Conservation (phyloP, 2,113 vertebrate species). For the Pleuronectes platessa region DNA sequence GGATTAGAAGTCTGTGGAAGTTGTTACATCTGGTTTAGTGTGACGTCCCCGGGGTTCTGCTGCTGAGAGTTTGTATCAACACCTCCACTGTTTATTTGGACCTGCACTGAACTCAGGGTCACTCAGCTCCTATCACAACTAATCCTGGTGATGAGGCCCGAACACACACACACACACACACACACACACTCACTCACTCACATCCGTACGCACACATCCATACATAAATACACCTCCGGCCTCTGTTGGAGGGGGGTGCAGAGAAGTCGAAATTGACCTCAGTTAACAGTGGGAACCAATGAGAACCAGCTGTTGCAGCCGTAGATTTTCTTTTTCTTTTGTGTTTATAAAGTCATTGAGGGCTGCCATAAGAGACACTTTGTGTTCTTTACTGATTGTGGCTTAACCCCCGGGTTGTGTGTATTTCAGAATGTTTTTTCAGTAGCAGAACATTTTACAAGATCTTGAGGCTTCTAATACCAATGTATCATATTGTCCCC, state of each 20-base stretch:
- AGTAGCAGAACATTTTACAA: slow-evolving; percentile 14
- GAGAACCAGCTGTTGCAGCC: slow-evolving; percentile 63
- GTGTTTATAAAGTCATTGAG: slow-evolving; percentile 52
- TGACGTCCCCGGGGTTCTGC: slow-evolving; percentile 52
- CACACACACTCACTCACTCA: background rate
- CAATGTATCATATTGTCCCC: background rate
- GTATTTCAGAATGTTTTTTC: slow-evolving; percentile 20
- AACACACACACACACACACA: slow-evolving; percentile 27
- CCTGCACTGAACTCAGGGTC: slow-evolving; percentile 60
- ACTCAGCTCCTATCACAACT: slow-evolving; percentile 50
- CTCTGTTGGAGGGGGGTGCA: slow-evolving; percentile 1
- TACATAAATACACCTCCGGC: slow-evolving; percentile 37
- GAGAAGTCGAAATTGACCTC: slow-evolving; percentile 6
- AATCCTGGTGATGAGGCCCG: slow-evolving; percentile 51
- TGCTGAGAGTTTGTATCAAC: slow-evolving; percentile 73
- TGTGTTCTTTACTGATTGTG: slow-evolving; percentile 51
- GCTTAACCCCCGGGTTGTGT: slow-evolving; percentile 20
- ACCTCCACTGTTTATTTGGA: slow-evolving; percentile 75
- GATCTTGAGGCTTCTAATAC: slow-evolving; percentile 7
- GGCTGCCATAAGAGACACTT: background rate
- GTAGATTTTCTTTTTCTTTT: slow-evolving; percentile 19
- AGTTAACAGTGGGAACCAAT: slow-evolving; percentile 39
- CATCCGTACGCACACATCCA: background rate
- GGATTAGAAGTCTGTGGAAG: slow-evolving; percentile 56
- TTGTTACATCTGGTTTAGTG: slow-evolving; percentile 56